Percentiles rank a stretch among this genome's conserved stretches.
phyloP scores from a whole-genome alignment of 2,797 vertebrate genomes.

The Serranus cabrilla region DNA sequence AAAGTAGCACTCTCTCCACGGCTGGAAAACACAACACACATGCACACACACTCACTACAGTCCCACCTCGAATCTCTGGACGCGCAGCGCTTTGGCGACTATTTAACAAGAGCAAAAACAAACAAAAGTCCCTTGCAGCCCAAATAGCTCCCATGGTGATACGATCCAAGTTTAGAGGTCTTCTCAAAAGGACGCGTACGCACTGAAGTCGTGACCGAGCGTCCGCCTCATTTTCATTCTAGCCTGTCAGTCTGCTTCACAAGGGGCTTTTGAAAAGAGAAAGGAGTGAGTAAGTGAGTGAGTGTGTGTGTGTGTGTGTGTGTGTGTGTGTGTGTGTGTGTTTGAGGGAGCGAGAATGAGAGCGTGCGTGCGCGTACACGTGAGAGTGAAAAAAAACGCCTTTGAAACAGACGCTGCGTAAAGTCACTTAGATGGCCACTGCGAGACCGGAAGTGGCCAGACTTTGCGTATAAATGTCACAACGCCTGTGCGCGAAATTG shows the following conservation, averaged over 20 bases:
- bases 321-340: constrained; percentile 27
- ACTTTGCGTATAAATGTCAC: constrained; percentile 17
- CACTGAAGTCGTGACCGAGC: constrained; percentile 83
- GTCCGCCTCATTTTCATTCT: constrained; percentile 89
- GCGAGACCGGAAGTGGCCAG: constrained; percentile 41
- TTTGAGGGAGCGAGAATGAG: constrained; percentile 52
- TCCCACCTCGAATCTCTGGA: constrained; percentile 87
- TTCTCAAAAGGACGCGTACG: constrained; percentile 85
- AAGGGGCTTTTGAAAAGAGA: constrained; percentile 82
- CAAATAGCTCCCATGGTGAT: constrained; percentile 88
- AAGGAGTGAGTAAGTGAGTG: constrained; percentile 69
- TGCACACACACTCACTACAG: constrained; percentile 67
- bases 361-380: constrained; percentile 66
- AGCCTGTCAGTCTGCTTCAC: constrained; percentile 85
- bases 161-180: constrained; percentile 83
- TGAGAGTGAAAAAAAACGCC: constrained; percentile 25
- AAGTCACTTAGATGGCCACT: constrained; percentile 24
- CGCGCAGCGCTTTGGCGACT: constrained; percentile 85
- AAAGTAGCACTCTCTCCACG: constrained; percentile 62
- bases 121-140: constrained; percentile 85
- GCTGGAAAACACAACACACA: constrained; percentile 61
- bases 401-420: constrained; percentile 41
- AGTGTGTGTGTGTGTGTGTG: constrained; percentile 22
- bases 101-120: constrained; percentile 90
- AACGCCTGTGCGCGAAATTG: fast-evolving